Evolutionary conservation across 2,797 vertebrate genomes (phyloP), one percentile per base, ranked within the genome.

Genomic region (Megalops cyprinoides): DNA sequence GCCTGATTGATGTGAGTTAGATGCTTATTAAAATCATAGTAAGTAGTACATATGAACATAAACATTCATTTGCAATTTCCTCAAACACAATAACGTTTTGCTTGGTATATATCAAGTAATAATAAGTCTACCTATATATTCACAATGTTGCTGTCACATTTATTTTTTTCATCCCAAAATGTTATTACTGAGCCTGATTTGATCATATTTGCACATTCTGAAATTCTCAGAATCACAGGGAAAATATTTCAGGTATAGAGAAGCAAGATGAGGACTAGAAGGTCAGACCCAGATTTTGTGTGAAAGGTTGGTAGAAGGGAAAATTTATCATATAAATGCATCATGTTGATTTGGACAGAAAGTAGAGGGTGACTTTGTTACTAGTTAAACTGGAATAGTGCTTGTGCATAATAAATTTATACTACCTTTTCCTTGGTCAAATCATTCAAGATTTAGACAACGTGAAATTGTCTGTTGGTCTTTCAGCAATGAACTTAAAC

Each of bases 11-110:
- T 77, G 77, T 76, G 55, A 56, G 5, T 78, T 46, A 25, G 69
- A 42, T 77, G 82, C 77, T 76, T 82, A 79, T 79, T 84, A 48
- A 55, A 74, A 65, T 87, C 79, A 82, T 60, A 74, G 34, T 51
- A 80, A 79, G 69, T 55, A 28, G 4, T 74, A 79, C 81, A 80
- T 34, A n/a, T n/a, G 49, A 56, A 76, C 34, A n/a, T 86, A 80
- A 3, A 80, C 42, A 62, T 31, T 75, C 10, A 31, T 83, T 80
- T 71, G 18, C 55, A 79, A 81, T 73, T 77, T 67, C 44, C 6
- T 71, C 25, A 56, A 78, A 55, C 23, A 71, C 7, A 12, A 53
- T 67, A 14, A 79, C 65, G 62, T 44, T 80, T 9, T 48, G 28
- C 37, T 76, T 25, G 34, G 34, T 31, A 31, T 56, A 75, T 48